Evolutionary conservation across 1,140 invertebrate genomes (phyloP).

Genomic region (Mycetomoellerius zeteki): DNA sequence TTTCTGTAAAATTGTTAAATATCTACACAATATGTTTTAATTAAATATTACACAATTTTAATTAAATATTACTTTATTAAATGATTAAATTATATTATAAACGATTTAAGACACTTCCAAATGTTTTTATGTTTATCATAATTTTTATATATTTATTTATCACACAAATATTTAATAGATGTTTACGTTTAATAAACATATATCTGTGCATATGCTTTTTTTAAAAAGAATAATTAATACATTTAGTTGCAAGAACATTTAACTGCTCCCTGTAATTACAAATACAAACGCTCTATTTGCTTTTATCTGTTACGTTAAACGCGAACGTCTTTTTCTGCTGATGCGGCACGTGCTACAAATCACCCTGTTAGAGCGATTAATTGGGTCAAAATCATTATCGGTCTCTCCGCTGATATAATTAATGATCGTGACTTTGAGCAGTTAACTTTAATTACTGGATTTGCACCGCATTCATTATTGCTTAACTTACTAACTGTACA

Average conservation of each 20-base stretch:
- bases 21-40: background rate
- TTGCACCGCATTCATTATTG: slow-evolving; percentile 67
- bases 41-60: slow-evolving; percentile 28
- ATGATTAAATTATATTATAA: background rate
- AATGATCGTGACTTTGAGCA: slow-evolving; percentile 72
- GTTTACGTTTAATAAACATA: slow-evolving; percentile 1
- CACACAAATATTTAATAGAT: slow-evolving; percentile 1
- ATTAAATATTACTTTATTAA: slow-evolving; percentile 22
- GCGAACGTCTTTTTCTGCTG: slow-evolving; percentile 50
- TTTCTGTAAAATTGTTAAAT: background rate
- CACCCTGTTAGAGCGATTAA: slow-evolving; percentile 64
- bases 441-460: slow-evolving; percentile 74
- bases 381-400: slow-evolving; percentile 77
- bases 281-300: slow-evolving; percentile 36
- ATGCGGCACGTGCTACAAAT: slow-evolving; percentile 55
- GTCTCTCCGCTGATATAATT: slow-evolving; percentile 63
- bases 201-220: background rate
- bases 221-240: slow-evolving; percentile 35
- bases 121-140: background rate
- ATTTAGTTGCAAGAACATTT: slow-evolving; percentile 2
- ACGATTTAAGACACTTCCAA: background rate
- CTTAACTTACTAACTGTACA: slow-evolving; percentile 58
- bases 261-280: slow-evolving; percentile 12
- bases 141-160: background rate
- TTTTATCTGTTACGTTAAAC: slow-evolving; percentile 28